Base-by-base conservation (phyloP, 2,888 invertebrate genomes). In the Mythimna impura region DNA sequence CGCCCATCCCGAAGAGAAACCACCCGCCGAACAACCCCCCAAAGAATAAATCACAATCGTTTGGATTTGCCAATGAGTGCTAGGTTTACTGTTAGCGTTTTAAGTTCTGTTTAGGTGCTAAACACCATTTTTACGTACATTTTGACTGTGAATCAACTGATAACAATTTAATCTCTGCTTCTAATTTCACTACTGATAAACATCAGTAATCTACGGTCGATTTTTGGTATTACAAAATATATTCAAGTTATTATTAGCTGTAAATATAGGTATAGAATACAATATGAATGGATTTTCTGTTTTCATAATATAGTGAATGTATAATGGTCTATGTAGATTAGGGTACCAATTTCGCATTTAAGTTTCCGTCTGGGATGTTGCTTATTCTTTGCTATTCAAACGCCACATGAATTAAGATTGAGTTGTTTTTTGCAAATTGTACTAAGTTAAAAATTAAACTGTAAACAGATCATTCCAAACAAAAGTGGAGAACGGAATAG, bases 1-100 rank as follows among this genome's bases (percentile, higher is more conserved):
- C 62, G 76, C 88, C 12, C 91, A 92, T 76, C 71, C 89, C 0
- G 95, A 95, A 64, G 94, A 95, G 43, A 94, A 95, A 77, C 93
- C 94, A 74, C 93, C 94, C 8, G 89, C 92, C n/a, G 94, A 93
- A 76, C 93, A 89, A 64, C 87, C 91, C 10, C 93, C 94, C 82
- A 95, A 96, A 90, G 95, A 95, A 83, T 94, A 91, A 87, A 79
- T 69, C 67, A 67, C 71, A 68, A 76, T 50, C 50, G 65, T 71
- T 67, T 78, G 70, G 54, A 72, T 73, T 77, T 81, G 80, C 81
- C 78, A 82, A 73, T 70, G 74, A 84, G 74, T 86, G 71, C 71
- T 86, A 87, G 82, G 47, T 82, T 72, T 80, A 78, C 57, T 62
- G 66, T 75, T 82, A 77, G 71, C 50, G 66, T 68, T 75, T 75